phyloP scores from a whole-genome alignment of 1,140 invertebrate species.

The Argopecten irradians region DNA sequence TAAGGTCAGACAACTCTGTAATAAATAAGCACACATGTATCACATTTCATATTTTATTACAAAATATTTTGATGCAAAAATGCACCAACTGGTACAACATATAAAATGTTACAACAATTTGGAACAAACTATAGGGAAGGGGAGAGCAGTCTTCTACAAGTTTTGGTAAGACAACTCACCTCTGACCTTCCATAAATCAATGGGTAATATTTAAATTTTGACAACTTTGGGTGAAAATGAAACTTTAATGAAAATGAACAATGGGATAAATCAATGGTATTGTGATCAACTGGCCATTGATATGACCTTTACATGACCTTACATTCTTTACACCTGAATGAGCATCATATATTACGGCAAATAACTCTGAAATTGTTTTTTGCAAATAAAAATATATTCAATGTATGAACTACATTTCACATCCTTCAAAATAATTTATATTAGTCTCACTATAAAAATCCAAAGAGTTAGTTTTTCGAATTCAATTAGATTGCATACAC shows the following conservation, averaged over 20 bases:
- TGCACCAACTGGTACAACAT: slow-evolving; percentile 20
- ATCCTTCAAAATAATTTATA: neutral
- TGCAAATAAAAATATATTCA: neutral
- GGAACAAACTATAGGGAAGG: slow-evolving; percentile 20
- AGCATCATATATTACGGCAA: neutral
- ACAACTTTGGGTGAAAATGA: slow-evolving; percentile 21
- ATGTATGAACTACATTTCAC: neutral
- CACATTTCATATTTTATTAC: slow-evolving; percentile 18
- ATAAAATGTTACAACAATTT: slow-evolving; percentile 23
- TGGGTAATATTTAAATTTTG: slow-evolving; percentile 12
- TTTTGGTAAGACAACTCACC: neutral
- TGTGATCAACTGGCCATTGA: neutral
- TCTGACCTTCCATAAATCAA: neutral
- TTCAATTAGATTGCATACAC: neutral
- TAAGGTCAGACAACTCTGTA: too few species aligned
- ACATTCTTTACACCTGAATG: neutral
- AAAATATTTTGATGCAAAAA: slow-evolving; percentile 16
- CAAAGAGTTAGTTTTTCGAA: too few species aligned
- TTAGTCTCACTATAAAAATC: neutral
- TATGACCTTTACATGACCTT: neutral
- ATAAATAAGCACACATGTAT: too few species aligned
- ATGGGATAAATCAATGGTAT: neutral
- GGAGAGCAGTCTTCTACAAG: slow-evolving; percentile 4
- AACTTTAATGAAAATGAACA: neutral
- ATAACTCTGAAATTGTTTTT: neutral